Conservation (phyloP, 2,797 vertebrate species). For the Acomys russatus region DNA sequence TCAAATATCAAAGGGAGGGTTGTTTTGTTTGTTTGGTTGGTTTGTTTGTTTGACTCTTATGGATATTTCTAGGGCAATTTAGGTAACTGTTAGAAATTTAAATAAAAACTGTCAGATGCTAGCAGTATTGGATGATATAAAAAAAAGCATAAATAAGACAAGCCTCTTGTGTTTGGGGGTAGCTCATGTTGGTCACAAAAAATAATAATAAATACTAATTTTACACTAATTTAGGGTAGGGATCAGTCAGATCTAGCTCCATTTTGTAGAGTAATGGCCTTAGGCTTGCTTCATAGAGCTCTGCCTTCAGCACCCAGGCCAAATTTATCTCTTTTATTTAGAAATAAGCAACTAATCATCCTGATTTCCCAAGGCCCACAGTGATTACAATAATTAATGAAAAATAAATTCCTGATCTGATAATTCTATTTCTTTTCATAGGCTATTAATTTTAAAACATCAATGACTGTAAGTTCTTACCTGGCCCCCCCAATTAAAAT, state of each 20-base stretch:
- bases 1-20: not conserved
- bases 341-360: not conserved
- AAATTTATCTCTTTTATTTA: conserved; percentile 38
- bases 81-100: not conserved
- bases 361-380: not conserved
- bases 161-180: not conserved
- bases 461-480: not conserved
- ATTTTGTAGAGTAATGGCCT: not conserved
- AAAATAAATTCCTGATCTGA: conserved; percentile 27
- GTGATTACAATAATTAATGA: not conserved
- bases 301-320: not conserved
- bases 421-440: conserved; percentile 35
- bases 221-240: not conserved
- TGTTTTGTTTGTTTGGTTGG: too few species aligned
- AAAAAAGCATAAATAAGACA: not conserved
- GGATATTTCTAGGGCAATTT: not conserved
- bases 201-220: not conserved
- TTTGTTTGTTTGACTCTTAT: not conserved
- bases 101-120: not conserved
- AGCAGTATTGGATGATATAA: not conserved
- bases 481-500: not conserved
- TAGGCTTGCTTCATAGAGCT: not conserved
- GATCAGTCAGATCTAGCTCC: not conserved
- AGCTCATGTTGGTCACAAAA: not conserved
- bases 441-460: conserved; percentile 3